Conservation (phyloP, 2,888 invertebrate species). For the Criorhina ranunculi region DNA sequence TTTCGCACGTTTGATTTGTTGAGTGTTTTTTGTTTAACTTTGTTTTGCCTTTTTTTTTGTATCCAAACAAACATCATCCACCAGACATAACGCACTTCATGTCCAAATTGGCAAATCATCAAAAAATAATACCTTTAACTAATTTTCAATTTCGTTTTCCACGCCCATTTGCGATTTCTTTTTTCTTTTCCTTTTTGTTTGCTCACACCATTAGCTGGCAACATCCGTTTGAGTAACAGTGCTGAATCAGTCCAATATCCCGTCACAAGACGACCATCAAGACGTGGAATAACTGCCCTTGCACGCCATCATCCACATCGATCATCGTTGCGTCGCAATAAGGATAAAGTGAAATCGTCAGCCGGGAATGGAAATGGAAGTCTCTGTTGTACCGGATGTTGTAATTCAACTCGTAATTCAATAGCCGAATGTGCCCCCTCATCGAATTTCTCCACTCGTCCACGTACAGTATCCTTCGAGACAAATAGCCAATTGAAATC, state of each 20-base stretch:
- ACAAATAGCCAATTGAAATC: constrained; percentile 70
- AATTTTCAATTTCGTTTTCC: constrained; percentile 61
- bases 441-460: constrained; percentile 66
- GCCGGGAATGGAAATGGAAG: constrained; percentile 78
- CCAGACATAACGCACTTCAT: constrained; percentile 47
- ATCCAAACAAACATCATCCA: constrained; percentile 46
- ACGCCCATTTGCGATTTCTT: constrained; percentile 27
- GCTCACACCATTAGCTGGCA: constrained; percentile 84
- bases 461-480: constrained; percentile 75
- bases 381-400: constrained; percentile 70
- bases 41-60: constrained; percentile 47
- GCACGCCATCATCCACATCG: constrained; percentile 85
- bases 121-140: constrained; percentile 25
- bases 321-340: constrained; percentile 86
- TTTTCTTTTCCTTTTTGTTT: constrained; percentile 3
- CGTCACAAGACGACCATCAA: constrained; percentile 86
- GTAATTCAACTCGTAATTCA: constrained; percentile 80
- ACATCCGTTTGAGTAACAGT: constrained; percentile 87
- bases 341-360: constrained; percentile 84
- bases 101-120: constrained; percentile 9
- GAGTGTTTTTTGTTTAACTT: constrained; percentile 27
- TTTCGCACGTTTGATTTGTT: constrained; percentile 45
- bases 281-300: constrained; percentile 85
- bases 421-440: constrained; percentile 80
- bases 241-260: constrained; percentile 88